phyloP scores from a whole-genome alignment of 2,113 vertebrate species.

The Noctilio leporinus region DNA sequence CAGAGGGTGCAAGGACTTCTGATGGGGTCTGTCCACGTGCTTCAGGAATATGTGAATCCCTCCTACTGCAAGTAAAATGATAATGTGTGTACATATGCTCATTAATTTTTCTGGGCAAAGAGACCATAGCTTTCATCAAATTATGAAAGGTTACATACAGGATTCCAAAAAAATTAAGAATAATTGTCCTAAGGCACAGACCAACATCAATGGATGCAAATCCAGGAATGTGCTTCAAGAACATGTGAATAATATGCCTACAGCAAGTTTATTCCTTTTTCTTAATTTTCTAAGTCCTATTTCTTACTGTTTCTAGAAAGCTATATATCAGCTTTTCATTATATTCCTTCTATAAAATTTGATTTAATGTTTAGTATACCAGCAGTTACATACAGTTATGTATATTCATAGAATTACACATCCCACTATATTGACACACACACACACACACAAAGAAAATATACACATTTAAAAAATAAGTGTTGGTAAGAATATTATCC shows the following conservation, averaged over 20 bases:
- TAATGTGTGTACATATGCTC: background rate
- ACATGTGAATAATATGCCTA: background rate
- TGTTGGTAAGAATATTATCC: background rate
- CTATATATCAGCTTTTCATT: conserved; percentile 27
- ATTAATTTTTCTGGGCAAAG: background rate
- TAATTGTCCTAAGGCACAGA: background rate
- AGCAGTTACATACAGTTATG: background rate
- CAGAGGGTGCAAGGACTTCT: background rate
- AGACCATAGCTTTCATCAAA: background rate
- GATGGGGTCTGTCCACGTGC: background rate
- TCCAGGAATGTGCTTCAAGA: background rate
- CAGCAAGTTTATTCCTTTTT: background rate
- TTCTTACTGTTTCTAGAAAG: conserved; percentile 31
- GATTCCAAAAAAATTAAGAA: background rate
- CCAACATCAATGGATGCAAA: background rate
- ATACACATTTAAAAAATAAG: background rate
- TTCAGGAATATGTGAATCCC: background rate
- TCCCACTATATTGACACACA: background rate
- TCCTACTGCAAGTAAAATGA: background rate
- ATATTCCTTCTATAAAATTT: conserved; percentile 3
- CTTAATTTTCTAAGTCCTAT: background rate
- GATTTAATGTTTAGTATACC: conserved; percentile 38
- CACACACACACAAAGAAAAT: background rate
- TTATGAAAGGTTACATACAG: background rate
- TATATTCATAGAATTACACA: background rate